Base-by-base conservation (phyloP, 1,140 invertebrate genomes). In the Atta colombica region DNA sequence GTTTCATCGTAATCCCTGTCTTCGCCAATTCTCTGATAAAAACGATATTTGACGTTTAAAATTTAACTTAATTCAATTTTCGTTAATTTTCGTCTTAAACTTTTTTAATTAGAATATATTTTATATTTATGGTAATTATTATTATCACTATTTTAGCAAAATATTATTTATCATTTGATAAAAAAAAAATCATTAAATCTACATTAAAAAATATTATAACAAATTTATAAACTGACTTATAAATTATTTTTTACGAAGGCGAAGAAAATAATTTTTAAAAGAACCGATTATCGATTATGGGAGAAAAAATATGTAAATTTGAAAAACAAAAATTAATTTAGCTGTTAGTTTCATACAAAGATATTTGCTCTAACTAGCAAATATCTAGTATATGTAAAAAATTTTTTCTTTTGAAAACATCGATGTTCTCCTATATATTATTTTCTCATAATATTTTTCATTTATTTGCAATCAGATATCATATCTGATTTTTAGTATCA, bases 1-100 rank as follows among this genome's bases (percentile, higher is more conserved):
- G 10, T 60, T 82, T 82, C 12, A 45, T 45, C 35, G 8, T 21
- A 25, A 77, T 58, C 25, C 39, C 12, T 31, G 49, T 81, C 35
- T 60, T 80, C 3, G n/a, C 3, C 14, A 31, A 71, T 45, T 60
- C 21, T 31, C 35, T 28, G 8, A 18, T 55, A 12, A 61, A 77
- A 12, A 12, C 12, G 10, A 58, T 58, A 6, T 31, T 21, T 18
- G 2, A 58, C 16, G 0, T 60, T 71, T 28, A 4, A 60, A 74
- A 60, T 31, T 49, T 31, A 18, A 25, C 5, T 72, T 18, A n/a
- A 7, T 39, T 21, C 0, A 14, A 58, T 74, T 21, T 28, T 31
- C 3, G 1, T 31, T n/a, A n/a, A n/a, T n/a, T n/a, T n/a, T n/a
- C n/a, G n/a, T n/a, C 3, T 25, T 12, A 60, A 45, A 10, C 7